A percentile compares a stretch with the other conserved stretches of the same genome.
These are phyloP conservation scores for Zophobas atratus DNA, from an alignment of 1,140 invertebrate species.

Conservation along the genomic window DNA sequence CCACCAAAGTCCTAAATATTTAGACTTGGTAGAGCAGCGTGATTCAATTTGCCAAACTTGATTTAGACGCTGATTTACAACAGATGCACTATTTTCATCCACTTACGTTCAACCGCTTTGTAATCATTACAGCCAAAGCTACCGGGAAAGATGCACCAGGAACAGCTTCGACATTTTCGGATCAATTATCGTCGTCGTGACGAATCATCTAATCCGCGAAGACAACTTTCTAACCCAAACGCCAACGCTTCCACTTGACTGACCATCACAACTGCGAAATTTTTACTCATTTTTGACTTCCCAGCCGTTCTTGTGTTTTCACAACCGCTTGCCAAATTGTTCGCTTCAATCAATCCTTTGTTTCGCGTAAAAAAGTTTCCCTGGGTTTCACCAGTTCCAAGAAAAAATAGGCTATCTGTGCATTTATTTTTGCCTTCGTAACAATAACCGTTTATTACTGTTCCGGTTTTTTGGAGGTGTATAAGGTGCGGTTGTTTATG, in stretches of 20 bases:
- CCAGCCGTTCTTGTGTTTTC: too few relatives aligned
- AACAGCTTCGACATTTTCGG: neutral
- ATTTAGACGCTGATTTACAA: conserved; percentile 1
- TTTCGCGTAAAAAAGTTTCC: too few relatives aligned
- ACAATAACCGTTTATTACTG: neutral
- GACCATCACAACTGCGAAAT: too few relatives aligned
- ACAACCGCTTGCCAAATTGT: too few relatives aligned
- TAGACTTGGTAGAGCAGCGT: neutral
- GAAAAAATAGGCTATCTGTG: too few relatives aligned
- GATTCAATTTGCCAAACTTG: conserved; percentile 1
- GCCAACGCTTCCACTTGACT: too few relatives aligned
- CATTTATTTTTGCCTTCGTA: neutral
- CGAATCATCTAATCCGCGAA: too few relatives aligned
- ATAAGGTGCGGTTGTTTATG: neutral
- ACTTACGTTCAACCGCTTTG: neutral
- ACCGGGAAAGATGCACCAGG: neutral
- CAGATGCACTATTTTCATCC: neutral
- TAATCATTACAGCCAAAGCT: neutral
- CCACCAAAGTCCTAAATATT: neutral
- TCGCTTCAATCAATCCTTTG: too few relatives aligned
- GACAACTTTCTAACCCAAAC: too few relatives aligned
- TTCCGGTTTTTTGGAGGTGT: neutral
- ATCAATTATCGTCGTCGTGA: neutral
- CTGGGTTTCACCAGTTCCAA: too few relatives aligned
- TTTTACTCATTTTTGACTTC: too few relatives aligned